Evolutionary conservation across 2,113 vertebrate species (phyloP).

Genomic region (Cavia aperea): DNA sequence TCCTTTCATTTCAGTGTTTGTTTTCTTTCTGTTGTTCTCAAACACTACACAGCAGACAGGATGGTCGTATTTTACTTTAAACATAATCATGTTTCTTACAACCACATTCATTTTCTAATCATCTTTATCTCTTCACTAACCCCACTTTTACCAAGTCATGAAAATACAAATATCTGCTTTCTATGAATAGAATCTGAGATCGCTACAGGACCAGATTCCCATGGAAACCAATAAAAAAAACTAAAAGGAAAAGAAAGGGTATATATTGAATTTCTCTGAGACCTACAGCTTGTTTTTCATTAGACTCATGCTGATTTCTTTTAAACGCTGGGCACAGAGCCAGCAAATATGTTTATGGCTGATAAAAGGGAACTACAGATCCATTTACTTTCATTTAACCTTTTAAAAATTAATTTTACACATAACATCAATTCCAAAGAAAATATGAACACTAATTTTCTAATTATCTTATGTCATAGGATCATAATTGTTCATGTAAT

Average conservation of each 20-base stretch:
- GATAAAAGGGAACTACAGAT: slow-evolving; percentile 62
- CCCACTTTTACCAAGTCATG: slow-evolving; percentile 55
- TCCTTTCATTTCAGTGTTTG: neutral
- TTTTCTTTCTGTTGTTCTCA: slow-evolving; percentile 9
- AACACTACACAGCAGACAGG: neutral
- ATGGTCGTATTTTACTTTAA: slow-evolving; percentile 40
- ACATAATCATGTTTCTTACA: slow-evolving; percentile 31
- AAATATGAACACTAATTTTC: slow-evolving; percentile 52
- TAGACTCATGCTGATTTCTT: slow-evolving; percentile 70
- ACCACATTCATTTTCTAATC: slow-evolving; percentile 40
- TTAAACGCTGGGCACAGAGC: slow-evolving; percentile 67
- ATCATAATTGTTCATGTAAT: slow-evolving; percentile 29
- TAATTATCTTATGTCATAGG: slow-evolving; percentile 42
- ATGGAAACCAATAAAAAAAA: slow-evolving; percentile 70
- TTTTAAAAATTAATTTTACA: slow-evolving; percentile 63
- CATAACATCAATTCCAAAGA: slow-evolving; percentile 51
- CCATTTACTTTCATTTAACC: slow-evolving; percentile 62
- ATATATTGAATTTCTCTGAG: slow-evolving; percentile 70
- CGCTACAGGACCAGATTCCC: slow-evolving; percentile 62
- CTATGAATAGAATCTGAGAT: slow-evolving; percentile 61
- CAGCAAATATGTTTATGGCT: slow-evolving; percentile 65
- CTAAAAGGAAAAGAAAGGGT: slow-evolving; percentile 63
- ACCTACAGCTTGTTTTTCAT: slow-evolving; percentile 72
- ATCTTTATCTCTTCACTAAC: slow-evolving; percentile 53
- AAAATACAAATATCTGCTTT: slow-evolving; percentile 58